Evolutionary conservation across 2,888 invertebrate genomes (phyloP).

Genomic region (Cantharis flavilabris): DNA sequence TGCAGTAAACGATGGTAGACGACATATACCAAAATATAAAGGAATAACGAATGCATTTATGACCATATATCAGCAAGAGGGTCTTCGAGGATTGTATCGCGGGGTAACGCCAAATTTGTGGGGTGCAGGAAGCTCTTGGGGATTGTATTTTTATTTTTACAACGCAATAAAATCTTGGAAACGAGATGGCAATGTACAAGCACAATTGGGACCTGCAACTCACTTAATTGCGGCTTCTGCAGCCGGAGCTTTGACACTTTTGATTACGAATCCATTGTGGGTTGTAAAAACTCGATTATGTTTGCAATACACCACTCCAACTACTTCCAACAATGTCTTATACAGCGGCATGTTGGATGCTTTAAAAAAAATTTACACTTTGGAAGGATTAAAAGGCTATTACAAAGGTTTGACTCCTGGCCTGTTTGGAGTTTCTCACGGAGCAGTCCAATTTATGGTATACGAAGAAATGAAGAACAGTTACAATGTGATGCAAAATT

Average conservation of each 20-base stretch:
- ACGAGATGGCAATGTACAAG: slow-evolving; percentile 81
- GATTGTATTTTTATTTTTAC: slow-evolving; percentile 96
- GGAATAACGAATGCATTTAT: slow-evolving; percentile 79
- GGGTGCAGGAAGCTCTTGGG: slow-evolving; percentile 98
- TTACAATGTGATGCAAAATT: slow-evolving; percentile 79
- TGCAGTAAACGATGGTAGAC: slow-evolving; percentile 94
- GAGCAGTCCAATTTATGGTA: slow-evolving; percentile 97
- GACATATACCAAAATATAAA: slow-evolving; percentile 83
- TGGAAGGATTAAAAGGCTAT: slow-evolving; percentile 88
- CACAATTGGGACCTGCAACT: slow-evolving; percentile 76
- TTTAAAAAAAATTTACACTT: slow-evolving; percentile 82
- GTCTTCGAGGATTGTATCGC: slow-evolving; percentile 87
- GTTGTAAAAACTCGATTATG: slow-evolving; percentile 97
- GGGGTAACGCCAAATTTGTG: slow-evolving; percentile 97
- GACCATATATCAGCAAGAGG: slow-evolving; percentile 86
- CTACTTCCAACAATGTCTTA: slow-evolving; percentile 59
- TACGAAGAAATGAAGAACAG: slow-evolving; percentile 97
- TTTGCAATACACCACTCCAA: slow-evolving; percentile 80
- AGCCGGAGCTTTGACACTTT: slow-evolving; percentile 85
- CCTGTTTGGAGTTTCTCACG: slow-evolving; percentile 97
- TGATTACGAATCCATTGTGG: slow-evolving; percentile 98
- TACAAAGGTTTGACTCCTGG: slow-evolving; percentile 97
- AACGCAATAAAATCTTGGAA: slow-evolving; percentile 90
- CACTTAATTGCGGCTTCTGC: slow-evolving; percentile 91
- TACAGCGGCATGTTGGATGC: slow-evolving; percentile 94